These are phyloP conservation scores for Alexandromys fortis DNA, from an alignment of 2,113 vertebrate species.

Conservation along the genomic window DNA sequence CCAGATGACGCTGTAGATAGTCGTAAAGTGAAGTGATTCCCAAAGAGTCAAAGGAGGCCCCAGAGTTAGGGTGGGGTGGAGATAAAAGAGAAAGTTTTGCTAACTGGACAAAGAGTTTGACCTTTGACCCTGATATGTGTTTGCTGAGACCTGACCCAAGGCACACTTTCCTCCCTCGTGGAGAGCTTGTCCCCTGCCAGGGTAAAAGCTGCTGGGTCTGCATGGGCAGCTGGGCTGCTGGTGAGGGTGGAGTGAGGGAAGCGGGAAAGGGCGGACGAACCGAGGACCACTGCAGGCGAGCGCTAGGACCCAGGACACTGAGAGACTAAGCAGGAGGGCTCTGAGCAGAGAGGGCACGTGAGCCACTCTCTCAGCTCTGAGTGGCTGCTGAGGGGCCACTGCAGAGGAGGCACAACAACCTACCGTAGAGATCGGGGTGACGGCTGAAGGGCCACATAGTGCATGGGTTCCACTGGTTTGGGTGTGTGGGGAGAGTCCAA, in stretches of 20 bases:
- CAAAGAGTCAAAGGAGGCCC: background rate
- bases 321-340: background rate
- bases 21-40: background rate
- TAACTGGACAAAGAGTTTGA: background rate
- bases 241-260: background rate
- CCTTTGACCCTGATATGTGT: background rate
- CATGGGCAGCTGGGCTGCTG: background rate
- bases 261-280: rapidly evolving
- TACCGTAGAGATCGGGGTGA: background rate
- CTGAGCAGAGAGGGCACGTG: rapidly evolving
- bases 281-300: background rate
- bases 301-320: background rate
- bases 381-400: background rate
- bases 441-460: background rate
- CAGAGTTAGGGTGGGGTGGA: no score
- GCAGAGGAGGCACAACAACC: no score
- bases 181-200: background rate
- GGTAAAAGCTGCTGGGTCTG: background rate
- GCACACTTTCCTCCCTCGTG: background rate
- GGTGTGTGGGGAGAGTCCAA: background rate
- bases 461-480: rapidly evolving
- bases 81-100: background rate
- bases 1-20: background rate
- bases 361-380: background rate
- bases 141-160: background rate